Evolutionary conservation across 2,797 vertebrate species (phyloP).

Genomic region (Morus bassanus): DNA sequence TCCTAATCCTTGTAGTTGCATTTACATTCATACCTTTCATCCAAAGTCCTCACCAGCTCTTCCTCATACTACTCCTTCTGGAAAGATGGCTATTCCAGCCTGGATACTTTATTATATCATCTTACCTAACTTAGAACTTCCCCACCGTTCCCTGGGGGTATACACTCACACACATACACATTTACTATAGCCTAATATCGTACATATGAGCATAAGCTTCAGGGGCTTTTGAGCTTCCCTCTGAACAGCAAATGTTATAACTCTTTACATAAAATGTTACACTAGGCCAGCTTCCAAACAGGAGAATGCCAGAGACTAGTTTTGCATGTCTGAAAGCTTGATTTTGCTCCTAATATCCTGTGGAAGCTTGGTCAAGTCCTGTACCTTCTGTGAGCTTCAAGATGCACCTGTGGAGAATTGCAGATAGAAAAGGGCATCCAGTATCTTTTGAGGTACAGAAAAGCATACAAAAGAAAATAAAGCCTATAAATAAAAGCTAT

Average conservation of each 20-base stretch:
- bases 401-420: neutral
- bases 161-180: neutral
- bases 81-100: neutral
- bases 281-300: neutral
- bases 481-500: conserved; percentile 44
- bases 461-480: conserved; percentile 2
- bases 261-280: neutral
- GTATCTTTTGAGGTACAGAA: neutral
- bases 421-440: neutral
- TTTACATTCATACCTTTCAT: neutral
- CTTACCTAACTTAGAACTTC: neutral
- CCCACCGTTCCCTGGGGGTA: neutral
- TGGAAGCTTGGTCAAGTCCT: neutral
- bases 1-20: neutral
- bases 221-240: neutral
- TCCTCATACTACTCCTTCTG: neutral
- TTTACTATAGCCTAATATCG: neutral
- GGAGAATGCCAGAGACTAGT: neutral
- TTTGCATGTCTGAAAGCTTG: neutral
- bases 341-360: neutral
- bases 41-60: neutral
- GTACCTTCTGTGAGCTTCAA: neutral
- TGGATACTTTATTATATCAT: neutral
- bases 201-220: neutral
- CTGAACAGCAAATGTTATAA: neutral